Percentiles rank a stretch among this genome's conserved stretches.
Conservation (phyloP, 2,113 vertebrate species). For the Carassius carassius region DNA sequence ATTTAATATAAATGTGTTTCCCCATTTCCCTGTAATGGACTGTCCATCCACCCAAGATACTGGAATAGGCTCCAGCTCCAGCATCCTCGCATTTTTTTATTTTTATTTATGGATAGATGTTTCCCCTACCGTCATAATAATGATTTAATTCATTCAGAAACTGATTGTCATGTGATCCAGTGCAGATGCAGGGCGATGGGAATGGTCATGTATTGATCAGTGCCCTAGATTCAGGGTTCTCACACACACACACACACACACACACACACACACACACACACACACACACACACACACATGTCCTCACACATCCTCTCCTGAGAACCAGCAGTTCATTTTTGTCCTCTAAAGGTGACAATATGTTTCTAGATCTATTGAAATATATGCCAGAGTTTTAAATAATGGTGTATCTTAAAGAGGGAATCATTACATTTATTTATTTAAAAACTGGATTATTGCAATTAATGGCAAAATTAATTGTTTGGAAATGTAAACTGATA, state of each 20-base stretch:
- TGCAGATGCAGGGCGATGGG: not conserved
- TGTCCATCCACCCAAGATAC: too few species aligned
- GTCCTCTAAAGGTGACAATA: not conserved
- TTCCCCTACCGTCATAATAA: not conserved
- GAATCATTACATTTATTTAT: too few species aligned
- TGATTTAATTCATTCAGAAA: conserved; percentile 22
- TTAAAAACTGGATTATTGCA: too few species aligned
- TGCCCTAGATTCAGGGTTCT: conserved; percentile 41
- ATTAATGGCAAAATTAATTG: too few species aligned
- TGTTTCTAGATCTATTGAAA: not conserved
- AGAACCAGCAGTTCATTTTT: not conserved
- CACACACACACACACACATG: not conserved
- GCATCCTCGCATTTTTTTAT: not conserved
- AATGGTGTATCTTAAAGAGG: not conserved
- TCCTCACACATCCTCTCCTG: not conserved
- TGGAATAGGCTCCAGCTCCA: not conserved
- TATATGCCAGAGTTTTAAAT: not conserved
- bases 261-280: not conserved
- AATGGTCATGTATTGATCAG: conserved; percentile 39
- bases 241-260: conserved; percentile 26
- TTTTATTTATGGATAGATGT: not conserved
- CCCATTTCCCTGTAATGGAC: not conserved
- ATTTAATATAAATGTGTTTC: not conserved
- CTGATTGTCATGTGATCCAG: not conserved
- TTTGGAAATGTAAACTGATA: too few species aligned